A percentile compares a stretch with the other conserved stretches of the same genome.
Conservation (phyloP, 1,140 invertebrate species). For the Cataglyphis hispanica region DNA sequence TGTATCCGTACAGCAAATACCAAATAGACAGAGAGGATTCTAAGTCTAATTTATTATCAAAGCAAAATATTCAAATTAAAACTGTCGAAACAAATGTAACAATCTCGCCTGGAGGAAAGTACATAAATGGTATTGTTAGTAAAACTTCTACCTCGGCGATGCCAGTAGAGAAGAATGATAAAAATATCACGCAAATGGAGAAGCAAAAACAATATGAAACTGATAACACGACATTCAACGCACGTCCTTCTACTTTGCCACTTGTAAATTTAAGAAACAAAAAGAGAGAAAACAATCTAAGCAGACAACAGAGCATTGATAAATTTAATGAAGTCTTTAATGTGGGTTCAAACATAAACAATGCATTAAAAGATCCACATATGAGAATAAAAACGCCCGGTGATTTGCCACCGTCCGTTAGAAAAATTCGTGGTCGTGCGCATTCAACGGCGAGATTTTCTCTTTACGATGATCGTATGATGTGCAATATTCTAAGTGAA, state of each 20-base stretch:
- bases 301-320: conserved; percentile 86
- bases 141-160: conserved; percentile 58
- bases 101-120: conserved; percentile 79
- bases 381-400: conserved; percentile 93
- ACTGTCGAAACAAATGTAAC: conserved; percentile 81
- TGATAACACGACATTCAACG: conserved; percentile 68
- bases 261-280: conserved; percentile 76
- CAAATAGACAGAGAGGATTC: conserved; percentile 83
- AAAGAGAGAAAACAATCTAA: conserved; percentile 76
- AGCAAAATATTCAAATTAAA: conserved; percentile 79
- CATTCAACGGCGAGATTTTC: conserved; percentile 89
- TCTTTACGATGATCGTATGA: conserved; percentile 95
- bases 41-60: conserved; percentile 81
- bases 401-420: conserved; percentile 91
- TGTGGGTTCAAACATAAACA: conserved; percentile 87
- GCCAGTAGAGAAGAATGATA: conserved; percentile 70
- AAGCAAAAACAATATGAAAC: conserved; percentile 69
- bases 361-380: conserved; percentile 90
- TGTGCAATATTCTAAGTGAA: conserved; percentile 88
- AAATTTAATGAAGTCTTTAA: conserved; percentile 91
- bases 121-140: conserved; percentile 79
- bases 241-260: conserved; percentile 81
- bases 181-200: conserved; percentile 63
- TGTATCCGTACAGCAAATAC: conserved; percentile 80
- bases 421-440: conserved; percentile 88